These are phyloP conservation scores for Cryptocephalus moraei DNA, from an alignment of 2,888 invertebrate species.

Conservation along the genomic window DNA sequence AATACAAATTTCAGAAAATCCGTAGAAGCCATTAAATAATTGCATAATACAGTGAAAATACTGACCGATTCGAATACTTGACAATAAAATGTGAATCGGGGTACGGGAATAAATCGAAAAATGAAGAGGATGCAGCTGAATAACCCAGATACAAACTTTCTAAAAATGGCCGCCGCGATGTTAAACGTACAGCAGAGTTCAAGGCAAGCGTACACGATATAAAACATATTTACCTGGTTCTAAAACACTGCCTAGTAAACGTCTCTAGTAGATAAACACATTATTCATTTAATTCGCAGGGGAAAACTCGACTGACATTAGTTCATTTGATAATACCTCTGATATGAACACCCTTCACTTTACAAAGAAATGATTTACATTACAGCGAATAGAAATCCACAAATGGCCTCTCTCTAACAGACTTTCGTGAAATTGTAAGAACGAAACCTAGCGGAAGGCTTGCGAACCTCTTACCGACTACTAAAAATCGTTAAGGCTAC, in stretches of 20 bases:
- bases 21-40: constrained; percentile 1
- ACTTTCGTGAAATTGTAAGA: no score
- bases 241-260: constrained; percentile 15
- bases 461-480: no score
- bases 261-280: constrained; percentile 14
- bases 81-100: not conserved
- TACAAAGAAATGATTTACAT: constrained; percentile 17
- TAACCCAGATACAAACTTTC: constrained; percentile 10
- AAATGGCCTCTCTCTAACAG: no score
- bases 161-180: constrained; percentile 19
- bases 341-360: constrained; percentile 24
- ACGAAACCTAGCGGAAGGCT: no score
- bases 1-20: constrained; percentile 1
- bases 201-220: no score
- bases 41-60: not conserved
- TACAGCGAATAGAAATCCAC: no score
- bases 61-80: not conserved
- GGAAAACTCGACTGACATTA: no score
- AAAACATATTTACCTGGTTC: constrained; percentile 21
- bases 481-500: no score
- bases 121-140: constrained; percentile 9
- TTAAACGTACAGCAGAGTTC: constrained; percentile 1
- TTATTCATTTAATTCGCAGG: not conserved
- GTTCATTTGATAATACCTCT: constrained; percentile 10
- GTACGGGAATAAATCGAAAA: constrained; percentile 2